Evolutionary conservation across 2,797 vertebrate genomes (phyloP).

Genomic region (Enteromius paludinosus): DNA sequence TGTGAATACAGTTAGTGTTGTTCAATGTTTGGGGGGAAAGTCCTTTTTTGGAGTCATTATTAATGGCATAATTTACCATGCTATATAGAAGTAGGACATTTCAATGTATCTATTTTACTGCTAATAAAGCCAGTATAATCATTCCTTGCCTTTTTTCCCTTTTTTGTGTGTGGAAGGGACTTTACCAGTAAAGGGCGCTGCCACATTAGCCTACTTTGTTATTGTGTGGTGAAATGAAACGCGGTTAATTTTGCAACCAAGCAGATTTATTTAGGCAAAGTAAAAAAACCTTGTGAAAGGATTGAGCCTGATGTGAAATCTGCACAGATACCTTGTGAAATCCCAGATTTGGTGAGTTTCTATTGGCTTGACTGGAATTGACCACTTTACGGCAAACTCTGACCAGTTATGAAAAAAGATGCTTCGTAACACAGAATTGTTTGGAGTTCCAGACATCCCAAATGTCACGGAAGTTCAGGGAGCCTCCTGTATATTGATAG

Average conservation of each 20-base stretch:
- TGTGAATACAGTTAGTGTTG: conserved; percentile 64
- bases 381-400: neutral
- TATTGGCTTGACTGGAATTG: neutral
- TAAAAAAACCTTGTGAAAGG: neutral
- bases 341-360: neutral
- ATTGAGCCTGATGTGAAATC: neutral
- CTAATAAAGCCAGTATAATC: conserved; percentile 50
- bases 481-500: no score
- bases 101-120: conserved; percentile 22
- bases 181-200: neutral
- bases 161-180: neutral
- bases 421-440: neutral
- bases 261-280: neutral
- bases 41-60: neutral
- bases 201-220: neutral
- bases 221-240: neutral
- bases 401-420: neutral
- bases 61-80: conserved; percentile 29
- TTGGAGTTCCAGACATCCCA: neutral
- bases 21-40: neutral
- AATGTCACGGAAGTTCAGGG: no score
- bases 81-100: conserved; percentile 12
- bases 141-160: neutral
- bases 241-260: neutral
- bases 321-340: neutral